phyloP scores from a whole-genome alignment of 2,113 vertebrate genomes.

The Oryzias melastigma region DNA sequence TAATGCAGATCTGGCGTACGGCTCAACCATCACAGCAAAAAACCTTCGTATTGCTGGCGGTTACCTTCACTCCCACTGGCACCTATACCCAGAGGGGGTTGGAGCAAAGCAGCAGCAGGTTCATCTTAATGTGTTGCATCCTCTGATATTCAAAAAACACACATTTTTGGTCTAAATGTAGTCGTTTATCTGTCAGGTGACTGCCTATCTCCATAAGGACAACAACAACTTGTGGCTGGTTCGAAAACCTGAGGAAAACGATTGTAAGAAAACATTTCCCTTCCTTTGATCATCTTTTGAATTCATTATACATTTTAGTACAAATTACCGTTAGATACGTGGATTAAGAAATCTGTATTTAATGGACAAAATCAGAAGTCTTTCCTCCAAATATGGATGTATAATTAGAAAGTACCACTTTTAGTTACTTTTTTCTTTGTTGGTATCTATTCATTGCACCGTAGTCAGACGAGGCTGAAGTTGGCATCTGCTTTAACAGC shows the following conservation, averaged over 20 bases:
- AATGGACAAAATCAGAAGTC: no score
- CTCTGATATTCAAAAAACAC: not conserved
- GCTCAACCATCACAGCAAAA: slow-evolving; percentile 91
- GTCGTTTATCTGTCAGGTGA: slow-evolving; percentile 77
- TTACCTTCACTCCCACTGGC: slow-evolving; percentile 96
- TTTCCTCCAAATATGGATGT: no score
- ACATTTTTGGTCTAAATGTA: not conserved
- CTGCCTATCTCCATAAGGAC: slow-evolving; percentile 95
- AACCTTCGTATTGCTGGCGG: slow-evolving; percentile 93
- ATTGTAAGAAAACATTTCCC: slow-evolving; percentile 75
- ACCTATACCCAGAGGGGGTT: slow-evolving; percentile 92
- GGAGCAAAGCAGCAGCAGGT: slow-evolving; percentile 96
- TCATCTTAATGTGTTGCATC: not conserved
- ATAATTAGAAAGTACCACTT: no score
- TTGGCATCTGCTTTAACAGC: no score
- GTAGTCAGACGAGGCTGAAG: no score
- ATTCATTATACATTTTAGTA: no score
- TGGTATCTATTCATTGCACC: no score
- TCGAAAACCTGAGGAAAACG: slow-evolving; percentile 79
- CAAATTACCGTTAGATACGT: no score
- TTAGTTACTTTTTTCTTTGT: no score
- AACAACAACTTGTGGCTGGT: slow-evolving; percentile 96
- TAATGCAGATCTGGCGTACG: slow-evolving; percentile 89
- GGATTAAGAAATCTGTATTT: no score
- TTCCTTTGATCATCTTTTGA: no score